Evolutionary conservation across 2,797 vertebrate species (phyloP).

Genomic region (Carapus acus): DNA sequence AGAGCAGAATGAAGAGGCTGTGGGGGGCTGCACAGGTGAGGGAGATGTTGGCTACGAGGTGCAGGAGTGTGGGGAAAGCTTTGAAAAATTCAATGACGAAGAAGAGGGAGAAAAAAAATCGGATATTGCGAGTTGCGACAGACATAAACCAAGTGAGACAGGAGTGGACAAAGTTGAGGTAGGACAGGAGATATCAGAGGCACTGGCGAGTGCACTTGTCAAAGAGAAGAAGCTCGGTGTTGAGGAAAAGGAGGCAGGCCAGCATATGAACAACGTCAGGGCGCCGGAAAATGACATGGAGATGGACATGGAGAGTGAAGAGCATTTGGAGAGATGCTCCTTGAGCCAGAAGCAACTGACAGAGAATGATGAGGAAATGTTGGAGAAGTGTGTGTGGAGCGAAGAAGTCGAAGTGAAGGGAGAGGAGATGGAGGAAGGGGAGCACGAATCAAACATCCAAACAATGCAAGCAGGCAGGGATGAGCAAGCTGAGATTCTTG

Average conservation of each 20-base stretch:
- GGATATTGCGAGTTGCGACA: slow-evolving; percentile 16
- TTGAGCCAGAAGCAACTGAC: slow-evolving; percentile 32
- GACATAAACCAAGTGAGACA: slow-evolving; percentile 10
- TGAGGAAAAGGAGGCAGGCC: slow-evolving; percentile 19
- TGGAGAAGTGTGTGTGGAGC: slow-evolving; percentile 24
- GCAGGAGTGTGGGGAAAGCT: slow-evolving; percentile 1
- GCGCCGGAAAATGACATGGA: slow-evolving; percentile 9
- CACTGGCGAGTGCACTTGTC: slow-evolving; percentile 5
- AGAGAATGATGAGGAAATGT: slow-evolving; percentile 25
- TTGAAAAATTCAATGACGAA: slow-evolving; percentile 21
- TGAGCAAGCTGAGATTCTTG: slow-evolving; percentile 40
- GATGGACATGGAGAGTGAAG: slow-evolving; percentile 26
- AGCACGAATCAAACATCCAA: slow-evolving; percentile 17
- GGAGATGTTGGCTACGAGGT: slow-evolving; percentile 1
- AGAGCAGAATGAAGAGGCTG: neutral
- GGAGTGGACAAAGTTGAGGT: slow-evolving; percentile 3
- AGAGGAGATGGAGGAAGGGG: slow-evolving; percentile 24
- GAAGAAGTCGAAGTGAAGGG: slow-evolving; percentile 27
- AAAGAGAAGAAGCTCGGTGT: slow-evolving; percentile 1
- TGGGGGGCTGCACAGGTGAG: slow-evolving; percentile 5
- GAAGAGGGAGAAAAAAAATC: slow-evolving; percentile 22
- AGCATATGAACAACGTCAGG: too few relatives aligned
- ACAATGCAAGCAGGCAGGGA: slow-evolving; percentile 31
- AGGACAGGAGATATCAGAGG: slow-evolving; percentile 5
- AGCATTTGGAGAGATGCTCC: slow-evolving; percentile 44